Evolutionary conservation across 1,140 invertebrate species (phyloP), one percentile per base, ranked within the genome.

Genomic region (Hydropsyche tenuis): DNA sequence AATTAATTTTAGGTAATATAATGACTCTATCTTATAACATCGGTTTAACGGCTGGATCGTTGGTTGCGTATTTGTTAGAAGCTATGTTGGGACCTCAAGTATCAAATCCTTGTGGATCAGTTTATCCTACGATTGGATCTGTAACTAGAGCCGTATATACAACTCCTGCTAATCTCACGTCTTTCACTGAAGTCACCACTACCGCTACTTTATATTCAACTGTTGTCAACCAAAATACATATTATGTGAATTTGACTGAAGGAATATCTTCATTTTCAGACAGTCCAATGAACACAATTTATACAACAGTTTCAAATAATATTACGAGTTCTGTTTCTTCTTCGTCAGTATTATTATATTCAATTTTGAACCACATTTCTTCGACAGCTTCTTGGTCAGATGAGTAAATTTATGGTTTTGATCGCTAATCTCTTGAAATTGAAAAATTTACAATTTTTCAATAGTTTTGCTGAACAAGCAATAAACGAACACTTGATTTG

Each of bases 21-120:
- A 97, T 97, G 94, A 96, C 94, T 0, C 79, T 96, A 0, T 94
- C 93, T 0, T 97, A 97, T 80, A 95, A 92, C 79, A 88, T 93
- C 46, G 94, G 95, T 0, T 84, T 96, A 25, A 92, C 94, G 0
- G 87, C 90, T 1, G 95, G 95, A 0, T 93, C 94, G 0, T 81
- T 93, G 0, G 88, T 94, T 51, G 94, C 94, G 0, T 97, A 96
- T 79, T 84, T 94, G 11, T 84, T 96, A 68, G 90, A 96, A 78
- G 88, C 88, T 1, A 88, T 91, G 80, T 81, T 95, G 25, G 92
- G 92, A 0, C 85, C 90, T 7, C 85, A 88, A 16, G 78, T 87
- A 0, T 79, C 81, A 0, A 82, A 82, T 77, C 82, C 82, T 2
- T 86, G 85, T 46, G 63, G 63, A 1, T 66, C 64, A 0, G 43